phyloP scores from a whole-genome alignment of 2,113 vertebrate species.

The Corydoras sp. region DNA sequence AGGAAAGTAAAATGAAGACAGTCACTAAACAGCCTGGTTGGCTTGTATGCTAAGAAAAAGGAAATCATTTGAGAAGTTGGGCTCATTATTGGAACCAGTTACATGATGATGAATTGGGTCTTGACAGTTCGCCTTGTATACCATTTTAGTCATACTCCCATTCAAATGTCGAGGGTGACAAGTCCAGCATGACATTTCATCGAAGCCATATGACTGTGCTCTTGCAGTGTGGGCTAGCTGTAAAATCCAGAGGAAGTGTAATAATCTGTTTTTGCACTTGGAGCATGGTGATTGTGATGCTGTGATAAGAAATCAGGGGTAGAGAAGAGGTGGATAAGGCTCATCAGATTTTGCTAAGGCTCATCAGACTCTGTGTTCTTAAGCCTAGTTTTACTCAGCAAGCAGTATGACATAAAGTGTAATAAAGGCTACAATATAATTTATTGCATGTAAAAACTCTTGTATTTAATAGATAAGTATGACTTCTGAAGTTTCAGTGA shows the following conservation, averaged over 20 bases:
- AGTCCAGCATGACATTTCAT: slow-evolving; percentile 3
- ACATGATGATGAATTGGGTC: neutral
- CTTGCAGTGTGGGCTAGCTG: neutral
- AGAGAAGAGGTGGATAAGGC: too few relatives aligned
- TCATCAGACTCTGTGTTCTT: too few relatives aligned
- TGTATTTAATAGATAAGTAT: too few relatives aligned
- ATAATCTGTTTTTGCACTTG: neutral
- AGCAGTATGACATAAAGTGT: too few relatives aligned
- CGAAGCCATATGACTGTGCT: neutral
- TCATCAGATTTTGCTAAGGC: too few relatives aligned
- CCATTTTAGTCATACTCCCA: slow-evolving; percentile 9
- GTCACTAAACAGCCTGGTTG: too few relatives aligned
- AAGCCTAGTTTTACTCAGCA: too few relatives aligned
- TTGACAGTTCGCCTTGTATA: neutral
- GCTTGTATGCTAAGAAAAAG: too few relatives aligned
- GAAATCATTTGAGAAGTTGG: neutral
- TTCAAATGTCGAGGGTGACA: slow-evolving; percentile 12
- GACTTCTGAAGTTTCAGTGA: too few relatives aligned
- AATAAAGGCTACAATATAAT: too few relatives aligned
- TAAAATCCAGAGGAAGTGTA: slow-evolving; percentile 12
- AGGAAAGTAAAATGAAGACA: too few relatives aligned
- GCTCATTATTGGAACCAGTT: neutral
- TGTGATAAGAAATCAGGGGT: neutral
- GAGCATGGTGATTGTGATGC: neutral
- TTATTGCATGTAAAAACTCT: too few relatives aligned